These are phyloP conservation scores for Drosophila busckii DNA, from an alignment of 1,140 invertebrate genomes.

Conservation along the genomic window DNA sequence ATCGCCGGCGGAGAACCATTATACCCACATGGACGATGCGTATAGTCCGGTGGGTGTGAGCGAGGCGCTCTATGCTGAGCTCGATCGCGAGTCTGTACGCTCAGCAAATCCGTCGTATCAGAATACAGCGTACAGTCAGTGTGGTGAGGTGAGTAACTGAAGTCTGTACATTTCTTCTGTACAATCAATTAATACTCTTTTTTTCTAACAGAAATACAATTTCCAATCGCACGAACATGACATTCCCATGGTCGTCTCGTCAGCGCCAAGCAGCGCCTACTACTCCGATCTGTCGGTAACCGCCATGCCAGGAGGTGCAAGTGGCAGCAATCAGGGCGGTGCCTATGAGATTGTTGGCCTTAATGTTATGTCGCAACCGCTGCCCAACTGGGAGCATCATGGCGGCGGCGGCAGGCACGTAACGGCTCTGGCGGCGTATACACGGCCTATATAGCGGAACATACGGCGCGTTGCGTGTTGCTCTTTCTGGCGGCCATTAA, in stretches of 20 bases:
- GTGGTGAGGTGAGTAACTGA: constrained; percentile 80
- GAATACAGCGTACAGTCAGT: constrained; percentile 84
- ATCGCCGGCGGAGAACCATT: constrained; percentile 84
- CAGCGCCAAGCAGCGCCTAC: constrained; percentile 85
- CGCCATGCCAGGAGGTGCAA: constrained; percentile 76
- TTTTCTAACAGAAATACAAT: constrained; percentile 63
- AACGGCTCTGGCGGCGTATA: constrained; percentile 14
- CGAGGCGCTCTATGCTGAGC: constrained; percentile 85
- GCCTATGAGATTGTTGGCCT: constrained; percentile 82
- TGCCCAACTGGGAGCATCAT: constrained; percentile 75
- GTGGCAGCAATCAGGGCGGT: constrained; percentile 78
- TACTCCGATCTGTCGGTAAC: constrained; percentile 84
- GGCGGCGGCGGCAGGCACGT: constrained; percentile 31
- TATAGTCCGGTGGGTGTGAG: constrained; percentile 79
- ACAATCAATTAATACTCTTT: background rate
- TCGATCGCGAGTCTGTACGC: constrained; percentile 81
- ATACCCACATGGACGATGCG: constrained; percentile 85
- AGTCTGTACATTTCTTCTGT: background rate
- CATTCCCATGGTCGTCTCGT: constrained; percentile 82
- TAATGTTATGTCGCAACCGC: constrained; percentile 75
- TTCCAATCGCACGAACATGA: constrained; percentile 81
- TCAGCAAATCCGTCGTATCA: constrained; percentile 84
- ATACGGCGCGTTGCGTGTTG: too few species aligned
- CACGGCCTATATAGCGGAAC: too few species aligned
- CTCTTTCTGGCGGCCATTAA: constrained; percentile 84